phyloP scores from a whole-genome alignment of 2,888 invertebrate genomes.

The Scelioninae gen. 1 region DNA sequence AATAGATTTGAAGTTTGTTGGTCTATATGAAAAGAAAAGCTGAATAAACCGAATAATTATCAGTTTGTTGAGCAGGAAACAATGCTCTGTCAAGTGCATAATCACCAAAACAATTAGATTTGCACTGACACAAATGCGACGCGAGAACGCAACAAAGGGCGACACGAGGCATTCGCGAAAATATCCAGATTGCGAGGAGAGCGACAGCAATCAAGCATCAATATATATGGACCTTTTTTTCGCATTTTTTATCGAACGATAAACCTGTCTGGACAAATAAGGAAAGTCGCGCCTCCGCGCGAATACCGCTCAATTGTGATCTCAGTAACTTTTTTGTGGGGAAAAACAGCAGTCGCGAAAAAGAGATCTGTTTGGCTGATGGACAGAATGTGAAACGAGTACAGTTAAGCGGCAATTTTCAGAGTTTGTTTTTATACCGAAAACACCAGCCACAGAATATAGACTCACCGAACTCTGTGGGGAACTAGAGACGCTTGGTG shows the following conservation, averaged over 20 bases:
- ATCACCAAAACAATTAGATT: conserved; percentile 55
- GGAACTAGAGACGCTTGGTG: conserved; percentile 89
- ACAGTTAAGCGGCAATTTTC: neutral
- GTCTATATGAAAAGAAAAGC: neutral
- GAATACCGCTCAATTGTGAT: conserved; percentile 39
- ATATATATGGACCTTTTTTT: conserved; percentile 34
- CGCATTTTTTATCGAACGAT: conserved; percentile 68
- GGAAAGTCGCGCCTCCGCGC: conserved; percentile 73
- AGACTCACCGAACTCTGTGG: conserved; percentile 87
- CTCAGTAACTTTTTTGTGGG: neutral
- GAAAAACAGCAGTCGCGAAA: neutral
- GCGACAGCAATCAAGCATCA: conserved; percentile 22
- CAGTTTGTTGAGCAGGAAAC: conserved; percentile 21
- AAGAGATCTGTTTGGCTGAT: neutral
- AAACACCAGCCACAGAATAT: conserved; percentile 73
- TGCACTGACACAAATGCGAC: conserved; percentile 15
- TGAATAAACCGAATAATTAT: conserved; percentile 6
- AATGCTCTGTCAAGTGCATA: conserved; percentile 41
- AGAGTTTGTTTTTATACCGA: neutral
- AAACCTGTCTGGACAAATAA: conserved; percentile 77
- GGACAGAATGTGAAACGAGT: neutral
- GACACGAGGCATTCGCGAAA: conserved; percentile 18
- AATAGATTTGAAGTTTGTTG: neutral
- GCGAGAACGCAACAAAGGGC: conserved; percentile 15
- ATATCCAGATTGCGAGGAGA: neutral